Conservation (phyloP, 2,113 vertebrate genomes). For the Mola mola region DNA sequence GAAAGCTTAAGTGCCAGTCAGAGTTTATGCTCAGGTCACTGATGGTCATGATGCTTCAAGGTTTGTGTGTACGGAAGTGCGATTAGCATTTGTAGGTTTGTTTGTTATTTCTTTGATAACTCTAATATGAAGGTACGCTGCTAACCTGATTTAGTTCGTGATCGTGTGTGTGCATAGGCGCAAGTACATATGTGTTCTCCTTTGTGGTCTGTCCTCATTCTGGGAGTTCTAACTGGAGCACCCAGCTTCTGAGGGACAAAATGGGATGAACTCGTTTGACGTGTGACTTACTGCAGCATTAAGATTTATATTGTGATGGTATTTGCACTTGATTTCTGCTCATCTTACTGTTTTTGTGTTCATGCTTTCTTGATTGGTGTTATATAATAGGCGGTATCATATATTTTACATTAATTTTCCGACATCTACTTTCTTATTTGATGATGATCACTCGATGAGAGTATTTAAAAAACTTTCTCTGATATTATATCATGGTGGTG, state of each 20-base stretch:
- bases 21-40: not conserved
- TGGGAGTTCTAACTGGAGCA: slow-evolving; percentile 61
- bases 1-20: slow-evolving; percentile 19
- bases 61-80: slow-evolving; percentile 5
- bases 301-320: too few relatives aligned
- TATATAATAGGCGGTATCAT: too few relatives aligned
- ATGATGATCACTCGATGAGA: too few relatives aligned
- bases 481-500: too few relatives aligned
- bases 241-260: slow-evolving; percentile 48
- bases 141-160: not conserved
- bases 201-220: slow-evolving; percentile 70
- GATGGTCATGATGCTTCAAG: slow-evolving; percentile 2
- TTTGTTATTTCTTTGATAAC: not conserved
- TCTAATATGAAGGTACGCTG: not conserved
- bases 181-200: slow-evolving; percentile 35
- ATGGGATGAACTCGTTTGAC: slow-evolving; percentile 28
- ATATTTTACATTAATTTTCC: too few relatives aligned
- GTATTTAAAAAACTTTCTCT: too few relatives aligned
- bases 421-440: too few relatives aligned
- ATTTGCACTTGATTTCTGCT: too few relatives aligned
- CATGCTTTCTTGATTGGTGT: not conserved
- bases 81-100: not conserved
- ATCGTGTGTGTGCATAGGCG: slow-evolving; percentile 2
- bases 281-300: too few relatives aligned
- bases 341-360: too few relatives aligned